Conservation (phyloP, 1,140 invertebrate genomes). For the Atta cephalotes region DNA sequence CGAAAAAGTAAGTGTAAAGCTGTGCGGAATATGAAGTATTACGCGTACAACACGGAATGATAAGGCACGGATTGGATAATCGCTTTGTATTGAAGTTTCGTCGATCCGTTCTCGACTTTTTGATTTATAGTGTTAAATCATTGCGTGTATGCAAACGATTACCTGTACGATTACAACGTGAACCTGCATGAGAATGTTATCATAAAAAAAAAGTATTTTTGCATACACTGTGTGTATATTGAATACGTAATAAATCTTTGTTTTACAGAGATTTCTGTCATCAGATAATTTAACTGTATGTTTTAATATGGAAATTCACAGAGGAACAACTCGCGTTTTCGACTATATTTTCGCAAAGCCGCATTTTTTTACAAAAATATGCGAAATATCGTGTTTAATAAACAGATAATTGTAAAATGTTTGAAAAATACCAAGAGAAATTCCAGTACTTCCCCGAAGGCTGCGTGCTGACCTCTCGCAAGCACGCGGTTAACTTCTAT, state of each 20-base stretch:
- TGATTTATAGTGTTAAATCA: not conserved
- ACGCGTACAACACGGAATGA: not conserved
- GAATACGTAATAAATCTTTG: not conserved
- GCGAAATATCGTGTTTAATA: constrained; percentile 1
- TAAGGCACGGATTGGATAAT: constrained; percentile 30
- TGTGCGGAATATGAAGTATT: not conserved
- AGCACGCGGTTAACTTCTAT: constrained; percentile 34
- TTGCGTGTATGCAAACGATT: not conserved
- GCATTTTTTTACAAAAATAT: not conserved
- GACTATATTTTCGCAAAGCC: not conserved
- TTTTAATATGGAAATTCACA: not conserved
- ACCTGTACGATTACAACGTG: not conserved
- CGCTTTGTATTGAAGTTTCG: not conserved
- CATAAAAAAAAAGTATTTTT: not conserved
- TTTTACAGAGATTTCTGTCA: not conserved
- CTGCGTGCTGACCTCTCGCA: constrained; percentile 57
- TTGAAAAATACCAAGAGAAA: not conserved
- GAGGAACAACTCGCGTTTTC: not conserved
- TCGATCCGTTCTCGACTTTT: not conserved
- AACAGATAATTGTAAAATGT: constrained; percentile 22
- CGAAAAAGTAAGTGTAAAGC: constrained; percentile 27
- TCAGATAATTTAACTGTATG: not conserved
- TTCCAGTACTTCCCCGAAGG: not conserved
- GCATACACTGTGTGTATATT: not conserved
- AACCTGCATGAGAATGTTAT: constrained; percentile 4